Conservation (phyloP, 2,888 invertebrate species). For the Amblyteles armatorius region DNA sequence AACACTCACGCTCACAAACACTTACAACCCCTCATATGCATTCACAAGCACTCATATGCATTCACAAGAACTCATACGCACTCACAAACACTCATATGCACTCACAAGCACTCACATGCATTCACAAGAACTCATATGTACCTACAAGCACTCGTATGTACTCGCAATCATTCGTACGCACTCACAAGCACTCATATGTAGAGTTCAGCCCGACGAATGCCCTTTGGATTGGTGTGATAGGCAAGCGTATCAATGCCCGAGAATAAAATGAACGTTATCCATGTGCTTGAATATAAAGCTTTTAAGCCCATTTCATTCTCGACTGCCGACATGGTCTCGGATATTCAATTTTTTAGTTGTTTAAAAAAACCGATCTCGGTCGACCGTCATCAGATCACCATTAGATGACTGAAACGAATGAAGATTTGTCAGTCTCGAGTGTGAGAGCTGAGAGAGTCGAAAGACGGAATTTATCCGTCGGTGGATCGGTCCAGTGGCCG, state of each 20-base stretch:
- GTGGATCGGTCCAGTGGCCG: not conserved
- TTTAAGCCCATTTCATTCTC: not conserved
- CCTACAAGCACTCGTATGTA: no score
- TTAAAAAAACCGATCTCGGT: not conserved
- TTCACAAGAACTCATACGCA: no score
- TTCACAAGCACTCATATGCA: no score
- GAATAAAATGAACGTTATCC: not conserved
- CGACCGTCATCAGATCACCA: not conserved
- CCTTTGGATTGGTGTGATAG: not conserved
- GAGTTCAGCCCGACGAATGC: no score
- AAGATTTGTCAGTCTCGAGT: slow-evolving; percentile 26
- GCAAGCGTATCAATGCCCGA: not conserved
- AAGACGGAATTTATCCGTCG: slow-evolving; percentile 50
- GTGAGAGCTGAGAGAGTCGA: not conserved
- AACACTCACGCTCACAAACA: no score
- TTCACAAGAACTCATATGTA: no score
- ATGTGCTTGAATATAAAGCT: not conserved
- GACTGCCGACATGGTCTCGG: slow-evolving; percentile 20
- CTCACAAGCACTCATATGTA: no score
- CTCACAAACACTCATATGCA: no score
- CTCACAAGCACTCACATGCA: no score
- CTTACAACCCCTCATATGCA: no score
- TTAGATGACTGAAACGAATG: not conserved
- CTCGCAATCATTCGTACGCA: no score
- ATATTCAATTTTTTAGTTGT: slow-evolving; percentile 43